A percentile compares a stretch with the other conserved stretches of the same genome.
phyloP scores from a whole-genome alignment of 1,140 invertebrate genomes.

The Teleogryllus occipitalis region DNA sequence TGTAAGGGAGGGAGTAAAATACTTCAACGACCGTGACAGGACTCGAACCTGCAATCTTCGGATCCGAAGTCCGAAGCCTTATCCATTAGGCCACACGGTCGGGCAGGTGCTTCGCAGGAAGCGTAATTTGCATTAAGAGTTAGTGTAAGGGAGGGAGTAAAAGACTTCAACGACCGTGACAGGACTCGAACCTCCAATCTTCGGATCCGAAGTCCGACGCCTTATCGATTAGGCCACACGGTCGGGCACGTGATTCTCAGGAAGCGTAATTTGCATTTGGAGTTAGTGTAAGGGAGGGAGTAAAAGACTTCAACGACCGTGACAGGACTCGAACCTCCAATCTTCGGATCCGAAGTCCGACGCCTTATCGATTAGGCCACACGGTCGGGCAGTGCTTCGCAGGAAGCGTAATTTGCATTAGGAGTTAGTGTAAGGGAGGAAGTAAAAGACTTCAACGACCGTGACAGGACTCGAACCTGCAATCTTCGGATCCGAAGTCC shows the following conservation, averaged over 20 bases:
- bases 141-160: no score
- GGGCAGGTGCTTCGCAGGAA: no score
- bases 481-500: conserved; percentile 19
- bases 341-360: conserved; percentile 21
- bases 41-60: conserved; percentile 19
- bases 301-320: no score
- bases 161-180: conserved; percentile 21
- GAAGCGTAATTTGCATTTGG: no score
- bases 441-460: conserved; percentile 14
- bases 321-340: conserved; percentile 21
- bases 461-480: conserved; percentile 19
- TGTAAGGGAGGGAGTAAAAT: no score
- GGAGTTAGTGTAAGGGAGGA: no score
- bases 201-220: conserved; percentile 21
- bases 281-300: no score
- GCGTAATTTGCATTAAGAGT: no score
- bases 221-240: conserved; percentile 21
- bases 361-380: conserved; percentile 21
- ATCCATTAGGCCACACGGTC: conserved; percentile 18
- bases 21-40: conserved; percentile 16
- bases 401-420: no score
- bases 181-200: conserved; percentile 21
- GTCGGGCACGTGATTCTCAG: no score
- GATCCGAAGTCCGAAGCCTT: conserved; percentile 18
- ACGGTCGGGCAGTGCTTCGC: no score